Evolutionary conservation across 64 coral and sea anemone genomes (phyloP), one percentile per base, ranked within the genome.

Genomic region (Porites australiensis): DNA sequence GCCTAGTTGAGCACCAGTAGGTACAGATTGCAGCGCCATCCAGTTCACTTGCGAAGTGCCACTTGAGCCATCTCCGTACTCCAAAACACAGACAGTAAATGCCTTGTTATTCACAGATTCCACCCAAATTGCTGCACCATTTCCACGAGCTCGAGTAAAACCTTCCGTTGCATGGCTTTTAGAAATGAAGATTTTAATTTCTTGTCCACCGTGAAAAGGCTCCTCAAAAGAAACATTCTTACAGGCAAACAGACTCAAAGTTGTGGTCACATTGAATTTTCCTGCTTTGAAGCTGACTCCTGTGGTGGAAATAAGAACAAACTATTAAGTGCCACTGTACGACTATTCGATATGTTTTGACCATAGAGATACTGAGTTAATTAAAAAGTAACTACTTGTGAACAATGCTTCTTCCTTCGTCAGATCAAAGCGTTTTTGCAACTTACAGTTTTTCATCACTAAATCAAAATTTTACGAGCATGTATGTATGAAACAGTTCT

Each of bases 91-190:
- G 9, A 50, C 80, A 2, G 79, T 84, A 43, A 92, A 84, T 52
- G 68, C 69, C 49, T 82, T 71, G 0, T 50, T 44, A 9, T 64
- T 84, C 22, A 85, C 80, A 19, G 44, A 48, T 37, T 84, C 83
- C 9, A 92, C 79, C 90, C 90, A 92, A 19, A 92, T 72, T 74
- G 90, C 82, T n/a, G 90, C 90, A 6, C 90, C 90, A 44, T 57
- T 50, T 10, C 90, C 64, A 86, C 79, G 23, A n/a, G n/a, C n/a
- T n/a, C n/a, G n/a, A 73, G 37, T 74, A 48, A 2, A 22, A 13
- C 58, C 10, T 20, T 70, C 73, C 50, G 61, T 49, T 64, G 55
- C 65, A 12, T 92, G 89, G 8, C 79, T 50, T 37, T 53, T 65
- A 3, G 89, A 91, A 52, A 61, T 52, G 18, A 91, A 91, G n/a